These are phyloP conservation scores for Gobiocypris rarus DNA, from an alignment of 2,113 vertebrate species.

Conservation along the genomic window DNA sequence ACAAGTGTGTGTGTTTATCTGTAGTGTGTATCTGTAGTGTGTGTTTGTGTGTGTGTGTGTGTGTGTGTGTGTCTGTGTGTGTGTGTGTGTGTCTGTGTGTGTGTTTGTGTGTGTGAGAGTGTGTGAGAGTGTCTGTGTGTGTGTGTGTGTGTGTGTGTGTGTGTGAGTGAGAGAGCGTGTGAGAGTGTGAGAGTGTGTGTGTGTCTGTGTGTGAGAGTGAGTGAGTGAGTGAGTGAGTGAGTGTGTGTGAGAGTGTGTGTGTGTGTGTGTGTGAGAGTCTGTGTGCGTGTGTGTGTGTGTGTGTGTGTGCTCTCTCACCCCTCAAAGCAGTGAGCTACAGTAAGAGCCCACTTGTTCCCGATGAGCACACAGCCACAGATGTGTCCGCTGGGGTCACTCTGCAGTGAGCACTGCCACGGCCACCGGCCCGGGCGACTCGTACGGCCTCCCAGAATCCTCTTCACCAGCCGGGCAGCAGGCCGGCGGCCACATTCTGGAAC, in stretches of 20 bases:
- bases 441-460: slow-evolving; percentile 91
- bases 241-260: neutral
- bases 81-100: no score
- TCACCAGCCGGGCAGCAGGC: slow-evolving; percentile 84
- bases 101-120: no score
- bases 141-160: no score
- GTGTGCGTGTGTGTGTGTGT: slow-evolving; percentile 1
- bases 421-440: slow-evolving; percentile 90
- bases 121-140: no score
- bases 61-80: no score
- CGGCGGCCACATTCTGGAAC: slow-evolving; percentile 83
- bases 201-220: no score
- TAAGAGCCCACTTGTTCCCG: slow-evolving; percentile 87
- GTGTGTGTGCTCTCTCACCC: slow-evolving; percentile 78
- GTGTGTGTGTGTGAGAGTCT: neutral
- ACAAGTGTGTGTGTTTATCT: no score
- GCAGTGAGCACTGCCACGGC: slow-evolving; percentile 98
- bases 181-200: no score
- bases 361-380: slow-evolving; percentile 95
- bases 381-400: slow-evolving; percentile 90
- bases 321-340: slow-evolving; percentile 94
- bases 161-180: no score
- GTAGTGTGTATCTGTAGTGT: no score
- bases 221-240: no score
- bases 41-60: no score